These are phyloP conservation scores for Ips typographus DNA, from an alignment of 1,140 invertebrate genomes.

Conservation along the genomic window DNA sequence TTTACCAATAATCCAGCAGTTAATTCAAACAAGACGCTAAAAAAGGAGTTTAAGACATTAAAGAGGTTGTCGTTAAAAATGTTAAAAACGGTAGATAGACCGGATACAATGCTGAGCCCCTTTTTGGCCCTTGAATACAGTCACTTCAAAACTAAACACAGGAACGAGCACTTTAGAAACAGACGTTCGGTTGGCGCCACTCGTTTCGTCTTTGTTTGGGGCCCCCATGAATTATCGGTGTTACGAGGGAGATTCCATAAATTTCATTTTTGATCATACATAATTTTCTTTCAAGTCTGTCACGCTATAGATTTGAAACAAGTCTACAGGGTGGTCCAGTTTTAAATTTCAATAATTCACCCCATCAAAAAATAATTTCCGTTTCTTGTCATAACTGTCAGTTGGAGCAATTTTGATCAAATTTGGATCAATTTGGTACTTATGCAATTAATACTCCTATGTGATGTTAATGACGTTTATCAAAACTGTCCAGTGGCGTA, in stretches of 20 bases:
- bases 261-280: no score
- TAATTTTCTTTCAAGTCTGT: background rate
- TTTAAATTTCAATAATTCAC: background rate
- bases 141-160: slow-evolving; percentile 29
- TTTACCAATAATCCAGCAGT: background rate
- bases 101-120: slow-evolving; percentile 28
- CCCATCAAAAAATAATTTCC: background rate
- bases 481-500: no score
- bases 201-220: slow-evolving; percentile 20
- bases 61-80: slow-evolving; percentile 8
- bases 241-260: background rate
- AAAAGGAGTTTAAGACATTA: slow-evolving; percentile 18
- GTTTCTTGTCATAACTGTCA: no score
- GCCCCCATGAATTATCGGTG: background rate
- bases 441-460: no score
- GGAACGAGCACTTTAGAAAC: slow-evolving; percentile 26
- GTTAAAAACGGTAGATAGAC: slow-evolving; percentile 21
- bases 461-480: no score
- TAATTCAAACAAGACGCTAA: slow-evolving; percentile 17
- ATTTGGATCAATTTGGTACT: no score
- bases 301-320: background rate
- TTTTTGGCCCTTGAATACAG: slow-evolving; percentile 18
- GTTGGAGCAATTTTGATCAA: no score
- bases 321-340: background rate
- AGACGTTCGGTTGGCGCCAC: slow-evolving; percentile 34